Percentiles rank a stretch among this genome's conserved stretches.
phyloP scores from a whole-genome alignment of 1,140 invertebrate genomes.

The Temnothorax longispinosus region DNA sequence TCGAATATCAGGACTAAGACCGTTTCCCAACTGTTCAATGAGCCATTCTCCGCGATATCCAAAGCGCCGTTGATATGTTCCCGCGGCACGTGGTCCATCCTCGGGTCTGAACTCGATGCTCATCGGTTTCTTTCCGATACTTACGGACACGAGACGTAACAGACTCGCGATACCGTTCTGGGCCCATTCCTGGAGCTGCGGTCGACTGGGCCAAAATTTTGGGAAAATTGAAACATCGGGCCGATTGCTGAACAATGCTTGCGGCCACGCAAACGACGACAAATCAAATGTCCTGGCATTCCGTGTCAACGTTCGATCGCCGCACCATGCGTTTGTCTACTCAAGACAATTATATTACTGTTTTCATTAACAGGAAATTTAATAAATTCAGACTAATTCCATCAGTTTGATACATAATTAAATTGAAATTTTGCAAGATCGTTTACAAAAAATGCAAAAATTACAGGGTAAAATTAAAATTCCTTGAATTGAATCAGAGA shows the following conservation, averaged over 20 bases:
- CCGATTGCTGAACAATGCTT: background rate
- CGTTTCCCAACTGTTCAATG: conserved; percentile 65
- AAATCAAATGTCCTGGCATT: conserved; percentile 56
- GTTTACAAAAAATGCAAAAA: background rate
- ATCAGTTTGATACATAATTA: background rate
- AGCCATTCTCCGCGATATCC: conserved; percentile 69
- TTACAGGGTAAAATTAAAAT: background rate
- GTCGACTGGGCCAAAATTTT: background rate
- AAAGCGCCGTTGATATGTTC: conserved; percentile 63
- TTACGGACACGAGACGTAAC: conserved; percentile 17
- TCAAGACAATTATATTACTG: conserved; percentile 3
- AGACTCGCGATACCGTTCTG: conserved; percentile 25
- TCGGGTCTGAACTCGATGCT: conserved; percentile 67
- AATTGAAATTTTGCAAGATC: background rate
- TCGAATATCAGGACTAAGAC: conserved; percentile 29
- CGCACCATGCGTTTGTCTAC: conserved; percentile 39
- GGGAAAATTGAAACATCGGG: conserved; percentile 5
- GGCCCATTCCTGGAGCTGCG: conserved; percentile 46
- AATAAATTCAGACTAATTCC: background rate
- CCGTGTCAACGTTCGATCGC: conserved; percentile 32
- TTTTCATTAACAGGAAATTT: background rate
- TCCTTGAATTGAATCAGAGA: background rate
- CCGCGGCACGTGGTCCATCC: conserved; percentile 66
- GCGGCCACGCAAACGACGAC: conserved; percentile 30
- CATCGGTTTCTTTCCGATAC: conserved; percentile 29